Evolutionary conservation across 2,888 invertebrate species (phyloP).

Genomic region (Synanthedon andrenaeformis): DNA sequence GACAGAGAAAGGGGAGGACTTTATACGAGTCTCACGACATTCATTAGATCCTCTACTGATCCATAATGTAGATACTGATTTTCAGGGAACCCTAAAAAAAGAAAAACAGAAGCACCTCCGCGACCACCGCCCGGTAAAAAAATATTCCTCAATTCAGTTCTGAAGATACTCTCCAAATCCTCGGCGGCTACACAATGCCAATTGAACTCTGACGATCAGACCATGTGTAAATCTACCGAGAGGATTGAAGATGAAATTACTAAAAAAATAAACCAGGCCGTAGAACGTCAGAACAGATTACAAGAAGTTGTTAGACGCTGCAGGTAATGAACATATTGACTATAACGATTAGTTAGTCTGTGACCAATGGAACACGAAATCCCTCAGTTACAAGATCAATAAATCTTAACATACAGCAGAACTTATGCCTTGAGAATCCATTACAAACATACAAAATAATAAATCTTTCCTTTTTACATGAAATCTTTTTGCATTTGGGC

Average conservation of each 20-base stretch:
- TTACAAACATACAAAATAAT: too few species aligned
- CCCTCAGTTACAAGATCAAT: too few species aligned
- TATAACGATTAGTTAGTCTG: too few species aligned
- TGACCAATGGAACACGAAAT: too few species aligned
- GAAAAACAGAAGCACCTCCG: constrained; percentile 5
- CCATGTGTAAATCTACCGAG: neutral
- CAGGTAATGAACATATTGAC: neutral
- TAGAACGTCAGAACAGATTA: constrained; percentile 2
- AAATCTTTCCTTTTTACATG: too few species aligned
- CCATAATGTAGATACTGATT: too few species aligned
- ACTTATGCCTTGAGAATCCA: too few species aligned
- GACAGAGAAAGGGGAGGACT: too few species aligned
- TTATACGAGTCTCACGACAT: too few species aligned
- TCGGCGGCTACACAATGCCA: constrained; percentile 32
- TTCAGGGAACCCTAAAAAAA: neutral
- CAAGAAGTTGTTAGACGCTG: constrained; percentile 1
- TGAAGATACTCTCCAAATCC: constrained; percentile 32
- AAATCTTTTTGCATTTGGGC: too few species aligned
- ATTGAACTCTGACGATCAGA: neutral
- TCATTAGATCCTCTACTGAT: too few species aligned
- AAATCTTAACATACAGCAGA: too few species aligned
- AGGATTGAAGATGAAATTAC: neutral
- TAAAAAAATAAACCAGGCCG: neutral
- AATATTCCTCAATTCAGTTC: constrained; percentile 29
- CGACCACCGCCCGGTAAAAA: constrained; percentile 23